Evolutionary conservation across 2,888 invertebrate genomes (phyloP).

Genomic region (Tipula unca): DNA sequence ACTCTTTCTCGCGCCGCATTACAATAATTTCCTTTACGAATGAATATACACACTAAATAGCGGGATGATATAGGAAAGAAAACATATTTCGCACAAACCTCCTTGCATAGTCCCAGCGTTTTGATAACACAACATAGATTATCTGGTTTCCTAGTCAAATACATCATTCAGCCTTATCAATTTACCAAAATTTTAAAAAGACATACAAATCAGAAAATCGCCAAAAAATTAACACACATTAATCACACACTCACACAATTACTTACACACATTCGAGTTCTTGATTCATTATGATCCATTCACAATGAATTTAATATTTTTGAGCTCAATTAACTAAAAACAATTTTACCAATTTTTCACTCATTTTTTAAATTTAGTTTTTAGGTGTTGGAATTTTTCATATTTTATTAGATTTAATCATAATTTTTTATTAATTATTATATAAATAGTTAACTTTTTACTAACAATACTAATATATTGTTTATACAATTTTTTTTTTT

Average conservation of each 20-base stretch:
- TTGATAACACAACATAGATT: no score
- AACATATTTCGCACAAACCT: no score
- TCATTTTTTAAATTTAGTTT: conserved; percentile 1
- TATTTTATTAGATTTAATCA: not conserved
- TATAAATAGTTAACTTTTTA: not conserved
- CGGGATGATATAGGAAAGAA: no score
- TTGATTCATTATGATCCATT: not conserved
- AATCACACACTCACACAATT: not conserved
- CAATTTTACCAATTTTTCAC: not conserved
- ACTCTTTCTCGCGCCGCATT: no score
- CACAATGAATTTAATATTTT: not conserved
- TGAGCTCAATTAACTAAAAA: not conserved
- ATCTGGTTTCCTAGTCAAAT: no score
- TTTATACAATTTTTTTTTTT: not conserved
- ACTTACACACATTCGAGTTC: not conserved
- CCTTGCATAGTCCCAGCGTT: no score
- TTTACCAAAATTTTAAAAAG: not conserved
- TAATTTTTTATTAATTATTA: not conserved
- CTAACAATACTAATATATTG: conserved; percentile 2
- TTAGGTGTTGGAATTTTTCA: conserved; percentile 17
- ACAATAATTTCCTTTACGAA: no score
- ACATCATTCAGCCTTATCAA: no score
- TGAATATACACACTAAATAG: no score
- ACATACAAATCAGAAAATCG: not conserved
- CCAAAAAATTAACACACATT: not conserved